Evolutionary conservation across 1,140 invertebrate genomes (phyloP), one percentile per base, ranked within the genome.

Genomic region (Stenopsyche tienmushanensis): DNA sequence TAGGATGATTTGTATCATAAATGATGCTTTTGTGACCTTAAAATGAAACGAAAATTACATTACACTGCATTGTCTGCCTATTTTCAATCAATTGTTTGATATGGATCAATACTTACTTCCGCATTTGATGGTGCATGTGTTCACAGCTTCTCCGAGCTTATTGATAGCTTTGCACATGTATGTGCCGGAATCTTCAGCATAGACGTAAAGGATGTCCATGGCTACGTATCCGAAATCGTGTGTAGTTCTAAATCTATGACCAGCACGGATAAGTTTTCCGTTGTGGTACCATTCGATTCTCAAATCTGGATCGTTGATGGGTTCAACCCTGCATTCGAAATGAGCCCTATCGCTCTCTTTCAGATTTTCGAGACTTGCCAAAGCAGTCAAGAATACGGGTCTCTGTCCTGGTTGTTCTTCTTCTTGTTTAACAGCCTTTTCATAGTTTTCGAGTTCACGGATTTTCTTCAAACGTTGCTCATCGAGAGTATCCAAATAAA

Each of bases 181-280:
- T 9, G 92, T 94, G 64, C 94, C 93, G 64, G 90, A 90, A 78
- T 98, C 96, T 82, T 98, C 95, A 49, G 92, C 84, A 76, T 96
- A 97, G 1, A 91, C 88, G 76, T 97, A 97, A 8, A 97, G 80
- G 72, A 98, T 91, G 76, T 98, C 95, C 59, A 98, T 82, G 49
- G 94, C 91, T 26, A 98, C 95, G 76, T 97, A 97, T 29, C 95
- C 95, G 76, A 98, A 97, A 74, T 98, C 95, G 78, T 97, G 93
- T 18, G 91, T 93, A 21, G 92, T 94, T 74, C 92, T 88, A 80
- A 91, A 94, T 60, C 92, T 86, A 75, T 94, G 91, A n/a, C 92
- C 92, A 18, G 88, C 84, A 66, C 86, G 85, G 65, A 92, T 84
- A 65, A 87, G 86, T 63, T 89, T 84, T 59, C 91, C 92, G 80